phyloP scores from a whole-genome alignment of 2,888 invertebrate genomes.

The Palloptera scutellata region DNA sequence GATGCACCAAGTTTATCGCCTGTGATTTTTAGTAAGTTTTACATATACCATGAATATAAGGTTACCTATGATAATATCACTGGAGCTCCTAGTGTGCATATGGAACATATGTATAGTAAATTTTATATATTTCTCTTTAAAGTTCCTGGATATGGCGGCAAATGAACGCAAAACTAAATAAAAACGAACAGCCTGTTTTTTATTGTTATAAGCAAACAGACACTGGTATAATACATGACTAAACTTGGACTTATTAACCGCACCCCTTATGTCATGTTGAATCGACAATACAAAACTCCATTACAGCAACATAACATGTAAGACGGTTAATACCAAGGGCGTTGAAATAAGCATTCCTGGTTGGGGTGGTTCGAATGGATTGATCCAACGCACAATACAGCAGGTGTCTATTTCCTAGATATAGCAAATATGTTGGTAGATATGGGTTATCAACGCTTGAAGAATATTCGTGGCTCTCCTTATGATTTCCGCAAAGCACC shows the following conservation, averaged over 20 bases:
- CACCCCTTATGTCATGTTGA: conserved; percentile 94
- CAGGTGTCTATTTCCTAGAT: conserved; percentile 87
- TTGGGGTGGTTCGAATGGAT: conserved; percentile 94
- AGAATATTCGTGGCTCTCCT: conserved; percentile 89
- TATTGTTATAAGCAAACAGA: conserved; percentile 83
- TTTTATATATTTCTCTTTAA: conserved; percentile 42
- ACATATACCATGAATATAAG: no score
- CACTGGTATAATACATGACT: conserved; percentile 96
- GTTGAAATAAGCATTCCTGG: conserved; percentile 74
- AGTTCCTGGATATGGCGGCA: conserved; percentile 99
- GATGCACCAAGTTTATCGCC: no score
- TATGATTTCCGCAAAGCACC: conserved; percentile 97
- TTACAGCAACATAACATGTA: conserved; percentile 85
- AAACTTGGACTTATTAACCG: conserved; percentile 89
- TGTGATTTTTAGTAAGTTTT: no score
- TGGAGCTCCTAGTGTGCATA: no score
- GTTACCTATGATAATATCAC: no score
- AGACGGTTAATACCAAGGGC: conserved; percentile 75
- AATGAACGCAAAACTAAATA: conserved; percentile 89
- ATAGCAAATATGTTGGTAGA: conserved; percentile 81
- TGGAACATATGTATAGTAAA: no score
- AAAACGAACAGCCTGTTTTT: conserved; percentile 76
- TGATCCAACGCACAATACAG: conserved; percentile 84
- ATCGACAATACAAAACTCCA: conserved; percentile 84
- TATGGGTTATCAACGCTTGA: conserved; percentile 78